A percentile compares a stretch with the other conserved stretches of the same genome.
Conservation (phyloP, 53 echinoderm and acorn worm species). For the Apostichopus leukothele region DNA sequence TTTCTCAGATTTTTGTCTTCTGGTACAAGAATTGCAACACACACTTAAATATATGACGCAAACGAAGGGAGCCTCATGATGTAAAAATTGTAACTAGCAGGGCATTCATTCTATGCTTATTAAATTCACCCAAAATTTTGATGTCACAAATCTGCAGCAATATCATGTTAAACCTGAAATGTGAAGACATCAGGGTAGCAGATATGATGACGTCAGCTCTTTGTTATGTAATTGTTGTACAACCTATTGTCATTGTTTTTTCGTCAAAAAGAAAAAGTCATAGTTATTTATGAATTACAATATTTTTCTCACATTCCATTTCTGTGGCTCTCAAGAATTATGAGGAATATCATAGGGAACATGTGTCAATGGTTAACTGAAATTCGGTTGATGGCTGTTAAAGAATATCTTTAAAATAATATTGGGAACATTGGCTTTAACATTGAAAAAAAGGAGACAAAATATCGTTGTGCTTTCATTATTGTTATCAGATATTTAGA, state of each 20-base stretch:
- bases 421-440: neutral
- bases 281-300: neutral
- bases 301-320: slow-evolving; percentile 7
- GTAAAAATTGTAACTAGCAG: no score
- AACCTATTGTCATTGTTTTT: neutral
- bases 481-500: neutral
- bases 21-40: no score
- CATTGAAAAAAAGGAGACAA: neutral
- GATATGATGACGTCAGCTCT: no score
- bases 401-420: neutral
- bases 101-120: no score
- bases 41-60: no score
- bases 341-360: neutral
- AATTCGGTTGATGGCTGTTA: neutral
- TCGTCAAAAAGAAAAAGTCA: neutral
- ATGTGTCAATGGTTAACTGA: neutral
- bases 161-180: no score
- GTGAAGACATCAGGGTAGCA: no score
- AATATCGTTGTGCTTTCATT: neutral
- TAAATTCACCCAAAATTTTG: no score
- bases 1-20: no score
- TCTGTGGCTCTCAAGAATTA: neutral
- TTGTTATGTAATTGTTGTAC: neutral
- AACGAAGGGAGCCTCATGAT: no score
- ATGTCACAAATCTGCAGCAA: no score